phyloP scores from a whole-genome alignment of 2,113 vertebrate genomes.

The Poicephalus meyeri region DNA sequence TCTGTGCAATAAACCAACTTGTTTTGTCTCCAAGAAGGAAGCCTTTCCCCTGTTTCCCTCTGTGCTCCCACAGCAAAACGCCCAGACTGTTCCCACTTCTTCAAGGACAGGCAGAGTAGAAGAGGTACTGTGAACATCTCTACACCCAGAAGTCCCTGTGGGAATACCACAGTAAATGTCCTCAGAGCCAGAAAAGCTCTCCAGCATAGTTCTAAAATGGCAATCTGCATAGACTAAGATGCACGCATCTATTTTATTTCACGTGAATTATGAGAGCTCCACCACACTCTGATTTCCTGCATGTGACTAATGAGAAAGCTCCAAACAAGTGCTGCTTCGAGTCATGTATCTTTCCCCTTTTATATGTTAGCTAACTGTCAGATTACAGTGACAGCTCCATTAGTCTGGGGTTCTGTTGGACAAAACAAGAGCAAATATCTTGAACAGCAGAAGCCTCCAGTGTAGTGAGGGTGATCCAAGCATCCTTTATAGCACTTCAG shows the following conservation, averaged over 20 bases:
- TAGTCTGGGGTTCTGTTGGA: background rate
- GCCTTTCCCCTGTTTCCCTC: background rate
- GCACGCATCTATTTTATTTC: background rate
- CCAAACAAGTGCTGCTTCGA: background rate
- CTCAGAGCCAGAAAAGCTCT: background rate
- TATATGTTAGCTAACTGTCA: background rate
- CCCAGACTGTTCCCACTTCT: fast-evolving
- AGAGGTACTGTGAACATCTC: background rate
- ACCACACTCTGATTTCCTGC: background rate
- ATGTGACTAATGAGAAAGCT: background rate
- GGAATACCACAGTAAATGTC: background rate
- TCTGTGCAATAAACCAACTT: background rate
- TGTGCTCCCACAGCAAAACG: background rate
- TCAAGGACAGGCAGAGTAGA: background rate
- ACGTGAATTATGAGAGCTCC: background rate
- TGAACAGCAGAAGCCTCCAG: background rate
- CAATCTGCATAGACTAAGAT: background rate
- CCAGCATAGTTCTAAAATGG: background rate
- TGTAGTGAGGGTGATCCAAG: background rate
- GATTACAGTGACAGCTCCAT: background rate
- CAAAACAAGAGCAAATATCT: background rate
- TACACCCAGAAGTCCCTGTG: background rate
- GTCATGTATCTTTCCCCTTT: background rate
- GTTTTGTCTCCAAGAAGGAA: background rate
- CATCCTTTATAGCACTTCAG: background rate